These are phyloP conservation scores for Trididemnum nubilum DNA, from an alignment of 23 tunicate genomes.

Conservation along the genomic window DNA sequence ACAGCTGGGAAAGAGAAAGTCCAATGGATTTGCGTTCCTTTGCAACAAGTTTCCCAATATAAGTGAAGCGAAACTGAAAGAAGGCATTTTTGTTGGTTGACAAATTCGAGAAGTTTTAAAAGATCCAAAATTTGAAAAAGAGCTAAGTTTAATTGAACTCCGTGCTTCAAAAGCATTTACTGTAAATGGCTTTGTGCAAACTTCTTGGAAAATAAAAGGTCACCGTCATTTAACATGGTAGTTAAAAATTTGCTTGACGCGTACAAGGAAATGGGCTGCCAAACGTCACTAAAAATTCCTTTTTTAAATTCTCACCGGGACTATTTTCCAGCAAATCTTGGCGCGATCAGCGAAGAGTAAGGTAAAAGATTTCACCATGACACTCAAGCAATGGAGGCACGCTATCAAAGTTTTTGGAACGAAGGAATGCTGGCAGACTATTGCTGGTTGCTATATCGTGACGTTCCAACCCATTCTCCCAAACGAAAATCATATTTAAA, in stretches of 20 bases:
- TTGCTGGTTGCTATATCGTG: slow-evolving; percentile 35
- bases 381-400: slow-evolving; percentile 28
- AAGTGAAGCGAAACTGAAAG: slow-evolving; percentile 43
- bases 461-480: slow-evolving; percentile 14
- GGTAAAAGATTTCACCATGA: slow-evolving; percentile 32
- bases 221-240: slow-evolving; percentile 25
- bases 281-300: slow-evolving; percentile 39
- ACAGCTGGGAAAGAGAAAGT: slow-evolving; percentile 33
- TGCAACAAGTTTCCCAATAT: slow-evolving; percentile 32
- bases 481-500: slow-evolving; percentile 24
- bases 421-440: slow-evolving; percentile 33
- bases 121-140: slow-evolving; percentile 27
- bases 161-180: slow-evolving; percentile 35
- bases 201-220: slow-evolving; percentile 32
- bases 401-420: slow-evolving; percentile 31
- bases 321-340: slow-evolving; percentile 28
- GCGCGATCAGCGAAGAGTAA: slow-evolving; percentile 24
- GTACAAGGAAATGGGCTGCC: slow-evolving; percentile 27
- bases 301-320: slow-evolving; percentile 34
- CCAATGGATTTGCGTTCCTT: slow-evolving; percentile 27
- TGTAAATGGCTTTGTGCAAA: slow-evolving; percentile 42
- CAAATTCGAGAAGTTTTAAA: slow-evolving; percentile 35
- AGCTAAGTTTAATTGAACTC: background rate
- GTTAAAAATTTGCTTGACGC: slow-evolving; percentile 36
- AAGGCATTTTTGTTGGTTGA: slow-evolving; percentile 41